Conservation (phyloP, 2,888 invertebrate genomes). For the Steromphala cineraria region DNA sequence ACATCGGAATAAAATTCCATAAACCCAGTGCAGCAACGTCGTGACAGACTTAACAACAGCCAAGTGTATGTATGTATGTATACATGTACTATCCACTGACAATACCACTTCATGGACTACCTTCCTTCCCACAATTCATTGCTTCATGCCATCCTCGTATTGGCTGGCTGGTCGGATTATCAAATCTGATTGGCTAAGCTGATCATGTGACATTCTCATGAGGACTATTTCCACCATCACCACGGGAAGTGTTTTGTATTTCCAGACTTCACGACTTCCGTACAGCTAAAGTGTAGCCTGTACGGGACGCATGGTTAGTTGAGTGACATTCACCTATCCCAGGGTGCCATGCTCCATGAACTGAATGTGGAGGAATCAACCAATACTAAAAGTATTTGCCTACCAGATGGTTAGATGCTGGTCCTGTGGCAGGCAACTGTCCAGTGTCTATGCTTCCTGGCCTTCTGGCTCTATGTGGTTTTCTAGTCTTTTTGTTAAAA, state of each 20-base stretch:
- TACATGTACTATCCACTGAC: too few species aligned
- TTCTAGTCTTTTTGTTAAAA: slow-evolving; percentile 15
- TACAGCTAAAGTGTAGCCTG: too few species aligned
- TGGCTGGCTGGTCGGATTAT: not conserved
- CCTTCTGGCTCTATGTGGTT: slow-evolving; percentile 9
- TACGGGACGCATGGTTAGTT: too few species aligned
- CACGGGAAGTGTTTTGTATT: not conserved
- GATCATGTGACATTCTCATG: not conserved
- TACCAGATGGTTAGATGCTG: not conserved
- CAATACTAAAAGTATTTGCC: slow-evolving; percentile 16
- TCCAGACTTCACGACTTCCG: not conserved
- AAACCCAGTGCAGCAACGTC: not conserved
- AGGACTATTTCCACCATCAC: not conserved
- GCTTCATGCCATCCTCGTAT: not conserved
- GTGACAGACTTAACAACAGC: not conserved
- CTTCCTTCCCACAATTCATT: slow-evolving; percentile 17
- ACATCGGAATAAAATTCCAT: slow-evolving; percentile 12
- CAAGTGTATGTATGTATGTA: not conserved
- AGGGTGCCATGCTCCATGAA: too few species aligned
- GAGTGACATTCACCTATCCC: too few species aligned
- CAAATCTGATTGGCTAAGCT: slow-evolving; percentile 1
- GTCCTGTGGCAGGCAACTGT: too few species aligned
- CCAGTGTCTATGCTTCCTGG: not conserved
- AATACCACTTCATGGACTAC: slow-evolving; percentile 10
- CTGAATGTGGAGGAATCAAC: not conserved